Conservation (phyloP, 2,888 invertebrate genomes). For the Chaetogeoica ovagalla region DNA sequence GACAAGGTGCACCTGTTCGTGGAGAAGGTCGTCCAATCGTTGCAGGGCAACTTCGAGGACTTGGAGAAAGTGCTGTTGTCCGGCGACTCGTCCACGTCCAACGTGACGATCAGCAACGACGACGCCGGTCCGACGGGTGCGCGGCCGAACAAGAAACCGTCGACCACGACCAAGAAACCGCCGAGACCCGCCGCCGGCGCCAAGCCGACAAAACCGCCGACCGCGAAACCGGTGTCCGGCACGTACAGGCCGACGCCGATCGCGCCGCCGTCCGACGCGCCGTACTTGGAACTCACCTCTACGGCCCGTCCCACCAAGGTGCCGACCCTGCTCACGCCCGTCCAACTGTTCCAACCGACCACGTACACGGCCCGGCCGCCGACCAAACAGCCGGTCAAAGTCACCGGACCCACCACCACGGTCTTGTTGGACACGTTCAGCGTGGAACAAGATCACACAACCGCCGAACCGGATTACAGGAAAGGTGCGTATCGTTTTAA, state of each 20-base stretch:
- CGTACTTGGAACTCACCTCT: conserved; percentile 52
- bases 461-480: conserved; percentile 59
- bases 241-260: conserved; percentile 48
- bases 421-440: conserved; percentile 44
- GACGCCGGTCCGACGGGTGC: conserved; percentile 54
- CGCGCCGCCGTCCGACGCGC: not conserved
- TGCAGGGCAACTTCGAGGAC: conserved; percentile 81
- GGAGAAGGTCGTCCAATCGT: conserved; percentile 78
- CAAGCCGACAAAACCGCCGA: conserved; percentile 52
- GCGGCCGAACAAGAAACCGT: conserved; percentile 56
- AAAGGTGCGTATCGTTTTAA: conserved; percentile 59
- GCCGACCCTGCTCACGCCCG: conserved; percentile 54
- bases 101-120: conserved; percentile 56
- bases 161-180: conserved; percentile 47
- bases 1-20: conserved; percentile 82
- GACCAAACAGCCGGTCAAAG: conserved; percentile 49
- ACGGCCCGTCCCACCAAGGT: conserved; percentile 45
- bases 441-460: conserved; percentile 45
- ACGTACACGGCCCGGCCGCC: conserved; percentile 33
- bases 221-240: conserved; percentile 50
- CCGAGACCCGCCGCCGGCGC: conserved; percentile 40
- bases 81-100: conserved; percentile 57
- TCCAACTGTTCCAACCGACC: conserved; percentile 54
- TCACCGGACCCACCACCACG: conserved; percentile 25
- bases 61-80: conserved; percentile 75